A percentile compares a stretch with the other conserved stretches of the same genome.
Evolutionary conservation across 2,888 invertebrate species (phyloP).

Genomic region (Netelia fuscicornis): DNA sequence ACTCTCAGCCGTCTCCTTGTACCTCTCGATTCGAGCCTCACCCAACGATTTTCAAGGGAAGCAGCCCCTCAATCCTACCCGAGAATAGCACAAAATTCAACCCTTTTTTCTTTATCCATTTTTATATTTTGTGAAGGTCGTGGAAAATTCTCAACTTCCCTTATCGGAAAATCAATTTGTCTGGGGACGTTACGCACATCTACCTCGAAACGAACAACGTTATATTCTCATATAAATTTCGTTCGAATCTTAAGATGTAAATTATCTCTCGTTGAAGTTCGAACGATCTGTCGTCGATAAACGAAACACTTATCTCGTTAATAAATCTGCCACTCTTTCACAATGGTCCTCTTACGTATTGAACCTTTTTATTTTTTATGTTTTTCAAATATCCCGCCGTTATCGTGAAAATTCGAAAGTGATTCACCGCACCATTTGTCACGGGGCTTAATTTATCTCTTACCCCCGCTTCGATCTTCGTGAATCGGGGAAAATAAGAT

Average conservation of each 20-base stretch:
- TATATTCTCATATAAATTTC: background rate
- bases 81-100: conserved; percentile 42
- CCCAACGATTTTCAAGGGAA: conserved; percentile 42
- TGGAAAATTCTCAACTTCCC: conserved; percentile 41
- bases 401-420: conserved; percentile 49
- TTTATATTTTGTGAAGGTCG: conserved; percentile 8
- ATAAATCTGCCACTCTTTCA: conserved; percentile 31
- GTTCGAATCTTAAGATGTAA: conserved; percentile 16
- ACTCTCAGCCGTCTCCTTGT: conserved; percentile 52
- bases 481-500: conserved; percentile 40
- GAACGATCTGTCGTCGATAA: conserved; percentile 17
- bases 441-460: conserved; percentile 64
- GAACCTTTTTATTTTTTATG: conserved; percentile 5
- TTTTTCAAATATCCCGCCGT: background rate
- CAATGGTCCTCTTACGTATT: background rate
- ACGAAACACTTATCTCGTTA: conserved; percentile 15
- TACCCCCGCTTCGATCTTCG: background rate
- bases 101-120: conserved; percentile 38
- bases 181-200: conserved; percentile 12
- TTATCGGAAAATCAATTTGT: conserved; percentile 35
- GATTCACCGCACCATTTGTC: conserved; percentile 71
- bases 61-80: conserved; percentile 45
- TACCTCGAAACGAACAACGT: background rate
- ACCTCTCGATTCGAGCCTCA: conserved; percentile 22
- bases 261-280: conserved; percentile 3